Evolutionary conservation across 2,888 invertebrate species (phyloP), one percentile per base, ranked within the genome.

Genomic region (Argyresthia albistria): DNA sequence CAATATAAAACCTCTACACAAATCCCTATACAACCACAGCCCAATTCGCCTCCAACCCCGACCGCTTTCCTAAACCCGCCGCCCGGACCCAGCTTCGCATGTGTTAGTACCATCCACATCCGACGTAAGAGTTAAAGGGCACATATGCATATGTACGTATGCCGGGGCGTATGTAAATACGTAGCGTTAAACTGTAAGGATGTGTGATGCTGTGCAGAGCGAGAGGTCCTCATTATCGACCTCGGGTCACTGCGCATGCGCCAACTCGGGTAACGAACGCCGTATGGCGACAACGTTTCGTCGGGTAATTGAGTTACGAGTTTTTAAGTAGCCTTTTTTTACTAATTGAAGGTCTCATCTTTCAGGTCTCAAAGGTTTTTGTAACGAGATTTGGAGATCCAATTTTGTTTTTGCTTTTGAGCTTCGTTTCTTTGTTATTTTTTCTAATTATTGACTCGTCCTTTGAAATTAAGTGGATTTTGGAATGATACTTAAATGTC

Each of bases 211-310:
- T 77, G 74, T 69, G 74, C 72, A 72, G 80, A 81, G 82, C 69
- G 82, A 80, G 86, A 82, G 80, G 81, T 76, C 77, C 83, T 88
- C 88, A 88, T 88, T 88, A 88, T 88, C 88, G 88, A 88, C 88
- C 88, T 84, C 72, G 69, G 88, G 88, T 88, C 88, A 83, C 72
- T 72, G 88, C 88, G 88, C 88, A 88, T 88, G 88, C 88, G 80
- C 86, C 76, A 70, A 78, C 69, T 69, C 70, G 69, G 70, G 78
- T 84, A 84, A 83, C 84, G 83, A 86, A 83, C 73, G 80, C 80
- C 83, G 82, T 83, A 84, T 80, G 79, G 82, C 82, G 82, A 82
- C 83, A 80, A 79, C 74, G 83, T 81, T 83, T 83, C 86, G 82
- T 83, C 72, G 65, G 67, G 80, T 87, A 87, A 87, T 87, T 86